Percentiles rank a stretch among this genome's conserved stretches.
Evolutionary conservation across 53 echinoderm and acorn worm genomes (phyloP).

Genomic region (Actinopyga echinites): DNA sequence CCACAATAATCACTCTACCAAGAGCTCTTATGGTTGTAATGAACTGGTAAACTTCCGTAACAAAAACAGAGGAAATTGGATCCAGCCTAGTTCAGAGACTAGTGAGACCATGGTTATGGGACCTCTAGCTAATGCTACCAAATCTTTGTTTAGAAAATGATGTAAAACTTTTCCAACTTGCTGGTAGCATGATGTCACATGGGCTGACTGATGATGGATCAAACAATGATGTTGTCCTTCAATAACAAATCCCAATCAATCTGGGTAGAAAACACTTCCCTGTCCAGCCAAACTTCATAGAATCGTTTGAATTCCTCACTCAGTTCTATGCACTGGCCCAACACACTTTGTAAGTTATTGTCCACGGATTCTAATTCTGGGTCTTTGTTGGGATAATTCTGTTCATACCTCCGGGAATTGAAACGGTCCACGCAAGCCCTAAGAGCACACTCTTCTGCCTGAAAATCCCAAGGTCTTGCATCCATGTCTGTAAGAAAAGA

Average conservation of each 20-base stretch:
- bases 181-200: too few species aligned
- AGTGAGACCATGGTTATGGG: too few species aligned
- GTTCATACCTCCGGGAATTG: conserved; percentile 89
- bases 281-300: conserved; percentile 95
- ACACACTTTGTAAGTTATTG: conserved; percentile 92
- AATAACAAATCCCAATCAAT: conserved; percentile 96
- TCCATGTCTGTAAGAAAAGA: conserved; percentile 82
- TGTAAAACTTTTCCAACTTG: too few species aligned
- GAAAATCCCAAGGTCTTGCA: conserved; percentile 98
- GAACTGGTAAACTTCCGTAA: too few species aligned
- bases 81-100: too few species aligned
- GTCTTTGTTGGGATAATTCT: conserved; percentile 48
- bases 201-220: background rate
- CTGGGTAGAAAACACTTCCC: conserved; percentile 95
- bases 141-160: too few species aligned
- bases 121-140: too few species aligned
- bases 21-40: too few species aligned
- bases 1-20: too few species aligned
- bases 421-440: conserved; percentile 94
- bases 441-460: conserved; percentile 97
- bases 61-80: too few species aligned
- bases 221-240: conserved; percentile 83
- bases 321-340: conserved; percentile 84
- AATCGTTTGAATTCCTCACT: conserved; percentile 90
- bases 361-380: conserved; percentile 84